Base-by-base conservation (phyloP, 2,797 vertebrate genomes). In the Karalla daura region DNA sequence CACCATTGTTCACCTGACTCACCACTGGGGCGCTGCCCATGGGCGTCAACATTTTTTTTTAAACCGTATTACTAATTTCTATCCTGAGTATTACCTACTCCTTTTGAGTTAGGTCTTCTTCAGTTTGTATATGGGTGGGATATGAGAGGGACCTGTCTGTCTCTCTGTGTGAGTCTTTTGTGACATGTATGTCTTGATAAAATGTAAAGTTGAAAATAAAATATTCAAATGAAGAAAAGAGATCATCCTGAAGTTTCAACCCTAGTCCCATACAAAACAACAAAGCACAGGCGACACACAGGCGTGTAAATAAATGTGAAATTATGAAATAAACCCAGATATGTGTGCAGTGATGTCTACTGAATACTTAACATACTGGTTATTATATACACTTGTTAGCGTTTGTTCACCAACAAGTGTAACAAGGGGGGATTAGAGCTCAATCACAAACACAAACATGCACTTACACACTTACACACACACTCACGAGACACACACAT, bases 41-140 rank as follows among this genome's bases (percentile, higher is more conserved):
- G 62, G 67, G 52, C 76, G 70, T 70, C 58, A 41, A 47, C 55
- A 60, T 56, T n/a, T n/a, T n/a, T n/a, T n/a, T n/a, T n/a, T n/a
- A n/a, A n/a, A n/a, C n/a, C n/a, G n/a, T n/a, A n/a, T n/a, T n/a
- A n/a, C n/a, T n/a, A n/a, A n/a, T n/a, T n/a, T n/a, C n/a, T n/a
- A n/a, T n/a, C n/a, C n/a, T n/a, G n/a, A n/a, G n/a, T n/a, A n/a
- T n/a, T n/a, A n/a, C n/a, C n/a, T n/a, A n/a, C n/a, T n/a, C n/a
- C n/a, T n/a, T n/a, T n/a, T n/a, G n/a, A n/a, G n/a, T n/a, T n/a
- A n/a, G n/a, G n/a, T n/a, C n/a, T n/a, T n/a, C n/a, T n/a, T n/a
- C n/a, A n/a, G n/a, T n/a, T n/a, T n/a, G n/a, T n/a, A n/a, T n/a
- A n/a, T n/a, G n/a, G n/a, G n/a, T n/a, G n/a, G n/a, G n/a, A n/a